These are phyloP conservation scores for Drosophila anomelani DNA, from an alignment of 2,888 invertebrate species.

Conservation along the genomic window DNA sequence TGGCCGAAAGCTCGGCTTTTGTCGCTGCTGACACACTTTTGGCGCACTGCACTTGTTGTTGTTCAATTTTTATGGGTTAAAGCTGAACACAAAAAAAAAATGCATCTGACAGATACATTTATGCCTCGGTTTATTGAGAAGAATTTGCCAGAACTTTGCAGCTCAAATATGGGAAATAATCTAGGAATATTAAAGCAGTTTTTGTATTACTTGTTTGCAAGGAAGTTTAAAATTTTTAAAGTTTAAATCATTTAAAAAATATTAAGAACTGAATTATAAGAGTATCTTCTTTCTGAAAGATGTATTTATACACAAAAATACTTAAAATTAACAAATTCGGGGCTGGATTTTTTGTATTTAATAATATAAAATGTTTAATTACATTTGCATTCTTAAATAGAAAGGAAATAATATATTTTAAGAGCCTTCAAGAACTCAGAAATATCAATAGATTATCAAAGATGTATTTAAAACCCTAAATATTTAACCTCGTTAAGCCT, in stretches of 20 bases:
- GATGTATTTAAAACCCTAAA: neutral
- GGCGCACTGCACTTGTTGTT: conserved; percentile 52
- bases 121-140: neutral
- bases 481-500: neutral
- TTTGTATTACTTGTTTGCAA: neutral
- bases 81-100: neutral
- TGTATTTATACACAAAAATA: neutral
- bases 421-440: neutral
- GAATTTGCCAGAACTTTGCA: neutral
- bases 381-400: neutral
- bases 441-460: too few species aligned
- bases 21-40: conserved; percentile 65
- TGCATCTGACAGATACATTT: conserved; percentile 3
- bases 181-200: neutral
- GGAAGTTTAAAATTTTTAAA: neutral
- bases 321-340: neutral
- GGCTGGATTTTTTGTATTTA: neutral
- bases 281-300: neutral
- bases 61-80: conserved; percentile 38
- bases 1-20: conserved; percentile 29
- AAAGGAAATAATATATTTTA: neutral
- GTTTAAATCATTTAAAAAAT: neutral
- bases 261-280: neutral
- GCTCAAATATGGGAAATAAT: neutral
- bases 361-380: neutral